Evolutionary conservation across 2,888 invertebrate genomes (phyloP).

Genomic region (Drosophila infuscata): DNA sequence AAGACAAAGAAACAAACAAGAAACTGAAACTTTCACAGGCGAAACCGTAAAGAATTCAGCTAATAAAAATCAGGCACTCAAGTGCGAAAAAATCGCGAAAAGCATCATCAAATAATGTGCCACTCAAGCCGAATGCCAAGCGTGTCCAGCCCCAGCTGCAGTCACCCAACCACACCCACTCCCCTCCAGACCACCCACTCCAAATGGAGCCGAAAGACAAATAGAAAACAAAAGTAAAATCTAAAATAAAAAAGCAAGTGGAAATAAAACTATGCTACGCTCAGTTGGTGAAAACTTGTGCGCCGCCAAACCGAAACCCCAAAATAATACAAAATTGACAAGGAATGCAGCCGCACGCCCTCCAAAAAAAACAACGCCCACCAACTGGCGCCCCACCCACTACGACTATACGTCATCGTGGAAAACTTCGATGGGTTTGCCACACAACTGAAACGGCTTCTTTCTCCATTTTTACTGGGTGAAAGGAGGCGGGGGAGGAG

Average conservation of each 20-base stretch:
- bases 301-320: constrained; percentile 36
- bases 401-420: constrained; percentile 64
- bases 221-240: constrained; percentile 69
- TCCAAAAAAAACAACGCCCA: not conserved
- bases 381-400: constrained; percentile 1
- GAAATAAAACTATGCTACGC: constrained; percentile 72
- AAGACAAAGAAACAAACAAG: constrained; percentile 48
- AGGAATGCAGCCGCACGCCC: constrained; percentile 54
- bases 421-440: constrained; percentile 71
- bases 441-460: constrained; percentile 33
- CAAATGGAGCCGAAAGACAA: constrained; percentile 64
- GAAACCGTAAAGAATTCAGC: constrained; percentile 84
- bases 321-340: constrained; percentile 54
- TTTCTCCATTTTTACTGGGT: constrained; percentile 25
- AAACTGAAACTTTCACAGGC: constrained; percentile 69
- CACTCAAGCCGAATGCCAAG: constrained; percentile 78
- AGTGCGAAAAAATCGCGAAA: constrained; percentile 85
- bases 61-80: constrained; percentile 85
- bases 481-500: not conserved
- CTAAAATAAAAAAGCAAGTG: constrained; percentile 64
- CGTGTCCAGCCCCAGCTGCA: constrained; percentile 42
- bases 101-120: constrained; percentile 83
- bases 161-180: not conserved
- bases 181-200: not conserved
- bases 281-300: constrained; percentile 48